Base-by-base conservation (phyloP, 2,888 invertebrate genomes). In the Hydrotaea diabolus region DNA sequence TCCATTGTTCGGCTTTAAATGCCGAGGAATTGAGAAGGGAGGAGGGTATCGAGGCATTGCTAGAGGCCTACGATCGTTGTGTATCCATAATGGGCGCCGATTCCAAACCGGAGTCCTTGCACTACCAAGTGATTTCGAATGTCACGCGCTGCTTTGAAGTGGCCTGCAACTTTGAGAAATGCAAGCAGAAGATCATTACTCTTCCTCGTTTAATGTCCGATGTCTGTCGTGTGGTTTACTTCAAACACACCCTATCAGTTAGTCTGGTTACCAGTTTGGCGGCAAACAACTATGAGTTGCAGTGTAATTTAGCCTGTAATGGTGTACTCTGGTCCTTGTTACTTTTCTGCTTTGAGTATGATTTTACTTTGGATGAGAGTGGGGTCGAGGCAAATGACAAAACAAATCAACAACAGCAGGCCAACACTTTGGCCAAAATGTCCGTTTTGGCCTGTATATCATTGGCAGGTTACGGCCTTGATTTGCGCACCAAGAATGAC, bases 1-100 rank as follows among this genome's bases (percentile, higher is more conserved):
- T 99, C 3, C 95, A 96, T 88, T 99, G 99, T 93, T 99, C 99
- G 0, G 96, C 98, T 13, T 93, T 99, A 57, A 99, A 99, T 92
- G 99, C 99, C 0, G 99, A 99, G 93, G 99, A 99, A 92, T 93
- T 99, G 86, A 93, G 99, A 76, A 93, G 99, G 75, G 99, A 99
- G 93, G 96, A 96, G 80, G 99, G 99, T 0, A 94, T 99, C 83
- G 97, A 93, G 94, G 94, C 96, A 5, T 93, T 99, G 23, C 94
- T 98, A 89, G 97, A 97, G 88, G 98, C 99, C 0, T 97, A 98
- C 91, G 95, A 97, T 0, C 95, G 99, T 86, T 99, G 99, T 93
- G 98, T 98, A 72, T 96, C 97, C 31, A 97, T 99, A 23, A 93
- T 99, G 85, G 96, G 95, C 82, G 94, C 94, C 81, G 96, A 96